Evolutionary conservation across 2,888 invertebrate genomes (phyloP), one percentile per base, ranked within the genome.

Genomic region (Dicroscelio sp.): DNA sequence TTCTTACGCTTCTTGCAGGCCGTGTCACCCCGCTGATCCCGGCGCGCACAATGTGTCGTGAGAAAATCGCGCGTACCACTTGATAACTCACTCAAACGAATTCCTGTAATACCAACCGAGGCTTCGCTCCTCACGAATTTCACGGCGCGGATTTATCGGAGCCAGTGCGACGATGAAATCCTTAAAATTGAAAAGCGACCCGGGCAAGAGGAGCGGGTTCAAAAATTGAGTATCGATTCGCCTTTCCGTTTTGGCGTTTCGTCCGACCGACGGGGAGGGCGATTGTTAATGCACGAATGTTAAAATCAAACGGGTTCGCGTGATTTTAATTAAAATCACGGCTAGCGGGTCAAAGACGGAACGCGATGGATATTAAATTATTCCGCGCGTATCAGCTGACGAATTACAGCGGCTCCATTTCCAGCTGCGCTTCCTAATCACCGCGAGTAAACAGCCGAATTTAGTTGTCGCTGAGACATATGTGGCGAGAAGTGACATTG

Each of bases 31-130:
- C 55, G 78, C 67, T 58, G 69, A 78, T 78, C 58, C 30, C 48
- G 30, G 12, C 6, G 67, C 79, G 43, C 63, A 79, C 78, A 79
- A 86, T 86, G 69, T 86, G 79, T 63, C 52, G 79, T 17, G 63
- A 67, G 78, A 69, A 86, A 78, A 78, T 78, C 79, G 79, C 71
- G 60, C 78, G 79, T 71, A 79, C 79, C 78, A 71, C 79, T 86
- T 79, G 86, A 86, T 86, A 86, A 86, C 33, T 86, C 79, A 79
- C 71, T 79, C 63, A n/a, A 43, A 71, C 25, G 35, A 86, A 79
- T 86, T 71, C 85, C 85, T 85, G 35, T 78, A 76, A 85, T 85
- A 78, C 85, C 85, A 78, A 85, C 76, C 55, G 85, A 85, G 69
- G 27, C n/a, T 63, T 30, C 38, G 23, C 10, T 52, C 38, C n/a